Evolutionary conservation across 1,140 invertebrate species (phyloP).

Genomic region (Zaprionus ornatus): DNA sequence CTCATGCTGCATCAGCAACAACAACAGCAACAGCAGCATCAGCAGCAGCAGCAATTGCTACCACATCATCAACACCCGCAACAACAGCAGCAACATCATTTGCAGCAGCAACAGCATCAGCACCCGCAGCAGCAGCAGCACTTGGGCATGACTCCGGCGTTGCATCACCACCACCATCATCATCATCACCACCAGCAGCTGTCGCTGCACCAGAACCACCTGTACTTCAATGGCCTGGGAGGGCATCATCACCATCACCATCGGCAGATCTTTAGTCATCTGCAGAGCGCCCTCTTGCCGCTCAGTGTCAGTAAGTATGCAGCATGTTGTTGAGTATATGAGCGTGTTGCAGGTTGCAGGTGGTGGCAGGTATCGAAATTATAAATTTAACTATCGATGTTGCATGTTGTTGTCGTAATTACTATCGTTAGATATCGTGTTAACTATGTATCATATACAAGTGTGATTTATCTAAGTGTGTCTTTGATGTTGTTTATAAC

Average conservation of each 20-base stretch:
- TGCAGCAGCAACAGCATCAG: slow-evolving; percentile 48
- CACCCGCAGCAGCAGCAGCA: slow-evolving; percentile 54
- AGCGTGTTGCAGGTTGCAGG: neutral
- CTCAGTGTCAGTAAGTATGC: slow-evolving; percentile 83
- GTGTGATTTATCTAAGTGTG: slow-evolving; percentile 22
- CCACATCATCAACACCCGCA: slow-evolving; percentile 46
- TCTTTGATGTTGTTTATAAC: slow-evolving; percentile 2
- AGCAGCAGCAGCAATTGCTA: slow-evolving; percentile 32
- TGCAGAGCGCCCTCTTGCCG: slow-evolving; percentile 80
- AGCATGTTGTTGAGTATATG: neutral
- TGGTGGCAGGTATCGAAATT: neutral
- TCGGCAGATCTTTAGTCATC: slow-evolving; percentile 80
- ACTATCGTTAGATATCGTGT: neutral
- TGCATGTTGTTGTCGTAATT: slow-evolving; percentile 45
- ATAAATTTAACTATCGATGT: slow-evolving; percentile 42
- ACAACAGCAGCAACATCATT: slow-evolving; percentile 57
- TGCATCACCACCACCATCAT: slow-evolving; percentile 78
- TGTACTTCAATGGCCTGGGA: slow-evolving; percentile 78
- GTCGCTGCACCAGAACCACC: slow-evolving; percentile 82
- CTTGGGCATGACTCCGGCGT: slow-evolving; percentile 41
- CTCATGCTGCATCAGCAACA: slow-evolving; percentile 18
- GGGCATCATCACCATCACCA: slow-evolving; percentile 76
- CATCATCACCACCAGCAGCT: slow-evolving; percentile 80
- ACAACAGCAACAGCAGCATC: slow-evolving; percentile 31
- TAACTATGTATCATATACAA: neutral